These are phyloP conservation scores for Hyphantria cunea DNA, from an alignment of 1,140 invertebrate genomes.

Conservation along the genomic window DNA sequence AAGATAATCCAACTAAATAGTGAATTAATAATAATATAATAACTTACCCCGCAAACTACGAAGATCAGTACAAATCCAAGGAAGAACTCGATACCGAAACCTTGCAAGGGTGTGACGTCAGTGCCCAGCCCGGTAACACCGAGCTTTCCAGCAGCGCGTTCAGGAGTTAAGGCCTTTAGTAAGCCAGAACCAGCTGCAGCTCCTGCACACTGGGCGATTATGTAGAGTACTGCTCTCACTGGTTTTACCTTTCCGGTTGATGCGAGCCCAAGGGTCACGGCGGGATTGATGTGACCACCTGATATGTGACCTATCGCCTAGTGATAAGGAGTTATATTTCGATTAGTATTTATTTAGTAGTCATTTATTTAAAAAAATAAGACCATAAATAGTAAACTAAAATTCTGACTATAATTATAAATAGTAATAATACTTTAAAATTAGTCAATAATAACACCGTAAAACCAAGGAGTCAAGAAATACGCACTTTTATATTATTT, in stretches of 20 bases:
- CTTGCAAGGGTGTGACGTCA: constrained; percentile 87
- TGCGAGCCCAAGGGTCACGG: constrained; percentile 91
- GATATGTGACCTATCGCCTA: constrained; percentile 93
- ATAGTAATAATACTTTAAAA: no score
- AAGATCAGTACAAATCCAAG: constrained; percentile 94
- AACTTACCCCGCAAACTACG: constrained; percentile 91
- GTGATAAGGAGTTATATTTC: constrained; percentile 1
- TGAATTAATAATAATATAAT: not conserved
- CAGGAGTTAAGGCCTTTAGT: constrained; percentile 84
- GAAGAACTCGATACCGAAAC: constrained; percentile 94
- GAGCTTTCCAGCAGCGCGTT: constrained; percentile 80
- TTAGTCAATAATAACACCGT: no score
- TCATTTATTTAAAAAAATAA: no score
- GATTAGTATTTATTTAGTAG: not conserved
- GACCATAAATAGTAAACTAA: no score
- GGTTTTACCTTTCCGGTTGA: constrained; percentile 90
- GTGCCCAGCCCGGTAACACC: constrained; percentile 84
- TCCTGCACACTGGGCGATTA: constrained; percentile 92
- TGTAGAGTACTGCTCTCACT: constrained; percentile 89
- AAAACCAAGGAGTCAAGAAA: no score
- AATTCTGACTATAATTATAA: no score
- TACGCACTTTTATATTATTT: no score
- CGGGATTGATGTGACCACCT: constrained; percentile 96
- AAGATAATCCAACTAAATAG: no score
- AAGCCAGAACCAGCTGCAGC: constrained; percentile 90